phyloP scores from a whole-genome alignment of 2,113 vertebrate genomes.

The Otus sunia region DNA sequence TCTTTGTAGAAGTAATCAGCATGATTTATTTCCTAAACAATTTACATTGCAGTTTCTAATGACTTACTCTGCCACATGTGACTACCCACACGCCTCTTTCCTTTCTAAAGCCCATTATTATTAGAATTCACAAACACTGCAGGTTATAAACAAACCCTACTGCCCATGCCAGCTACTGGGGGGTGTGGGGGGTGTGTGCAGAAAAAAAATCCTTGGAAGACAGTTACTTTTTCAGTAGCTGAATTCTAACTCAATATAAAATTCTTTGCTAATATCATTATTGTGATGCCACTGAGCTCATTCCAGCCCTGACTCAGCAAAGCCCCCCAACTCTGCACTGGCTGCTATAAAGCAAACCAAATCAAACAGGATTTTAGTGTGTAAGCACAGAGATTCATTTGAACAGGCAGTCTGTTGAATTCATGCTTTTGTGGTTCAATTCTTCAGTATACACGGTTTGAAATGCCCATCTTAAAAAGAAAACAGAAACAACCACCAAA shows the following conservation, averaged over 20 bases:
- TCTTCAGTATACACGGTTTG: background rate
- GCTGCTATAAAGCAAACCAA: background rate
- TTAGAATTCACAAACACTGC: background rate
- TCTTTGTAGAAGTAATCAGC: background rate
- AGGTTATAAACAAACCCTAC: background rate
- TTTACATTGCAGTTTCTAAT: background rate
- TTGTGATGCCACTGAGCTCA: background rate
- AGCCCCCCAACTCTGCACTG: background rate
- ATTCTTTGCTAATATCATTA: background rate
- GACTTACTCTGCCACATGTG: background rate
- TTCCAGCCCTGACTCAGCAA: background rate
- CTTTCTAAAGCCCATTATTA: background rate
- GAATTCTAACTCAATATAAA: background rate
- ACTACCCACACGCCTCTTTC: background rate
- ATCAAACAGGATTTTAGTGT: background rate
- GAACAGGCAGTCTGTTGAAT: background rate
- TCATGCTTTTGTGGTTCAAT: background rate
- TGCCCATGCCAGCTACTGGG: background rate
- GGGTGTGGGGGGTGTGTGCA: accelerated
- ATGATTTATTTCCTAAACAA: background rate
- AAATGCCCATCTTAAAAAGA: background rate
- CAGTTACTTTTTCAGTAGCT: background rate
- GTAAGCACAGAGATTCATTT: background rate
- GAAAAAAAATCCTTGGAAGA: no score
- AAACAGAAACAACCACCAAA: no score